These are phyloP conservation scores for Ranitomeya imitator DNA, from an alignment of 2,113 vertebrate genomes.

Conservation along the genomic window DNA sequence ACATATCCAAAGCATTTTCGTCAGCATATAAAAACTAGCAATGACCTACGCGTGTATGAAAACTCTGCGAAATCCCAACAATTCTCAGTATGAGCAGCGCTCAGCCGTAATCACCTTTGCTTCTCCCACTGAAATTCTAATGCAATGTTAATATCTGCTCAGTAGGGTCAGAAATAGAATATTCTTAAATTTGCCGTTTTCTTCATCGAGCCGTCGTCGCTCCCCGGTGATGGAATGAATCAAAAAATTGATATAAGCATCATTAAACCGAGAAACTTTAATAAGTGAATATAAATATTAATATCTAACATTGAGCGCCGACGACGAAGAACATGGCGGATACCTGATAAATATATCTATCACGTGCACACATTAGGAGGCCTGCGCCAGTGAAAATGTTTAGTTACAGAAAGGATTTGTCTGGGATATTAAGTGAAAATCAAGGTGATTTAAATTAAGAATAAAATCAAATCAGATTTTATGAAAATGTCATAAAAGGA, in stretches of 20 bases:
- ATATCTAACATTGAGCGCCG: background rate
- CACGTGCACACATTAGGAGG: background rate
- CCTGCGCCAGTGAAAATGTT: background rate
- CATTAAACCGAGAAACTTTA: conserved; percentile 13
- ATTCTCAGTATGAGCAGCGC: background rate
- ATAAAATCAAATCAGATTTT: too few species aligned
- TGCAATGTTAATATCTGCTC: conserved; percentile 12
- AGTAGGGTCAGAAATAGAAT: conserved; percentile 22
- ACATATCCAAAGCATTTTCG: background rate
- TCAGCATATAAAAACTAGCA: background rate
- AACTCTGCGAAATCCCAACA: background rate
- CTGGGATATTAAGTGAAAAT: background rate
- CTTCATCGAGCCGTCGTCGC: background rate
- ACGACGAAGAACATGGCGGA: background rate
- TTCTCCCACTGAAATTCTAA: conserved; percentile 23
- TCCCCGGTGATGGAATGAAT: background rate
- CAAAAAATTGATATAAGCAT: background rate
- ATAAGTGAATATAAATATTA: background rate
- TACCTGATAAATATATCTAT: conserved; percentile 20
- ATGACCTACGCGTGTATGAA: background rate
- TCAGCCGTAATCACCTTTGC: conserved; percentile 18
- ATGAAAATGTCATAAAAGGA: too few species aligned
- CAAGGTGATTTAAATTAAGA: conserved; percentile 1
- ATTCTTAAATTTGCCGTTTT: conserved; percentile 7
- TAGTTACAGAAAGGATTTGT: background rate